Percentiles rank a stretch among this genome's conserved stretches.
Evolutionary conservation across 2,888 invertebrate genomes (phyloP).

Genomic region (Incurvaria masculella): DNA sequence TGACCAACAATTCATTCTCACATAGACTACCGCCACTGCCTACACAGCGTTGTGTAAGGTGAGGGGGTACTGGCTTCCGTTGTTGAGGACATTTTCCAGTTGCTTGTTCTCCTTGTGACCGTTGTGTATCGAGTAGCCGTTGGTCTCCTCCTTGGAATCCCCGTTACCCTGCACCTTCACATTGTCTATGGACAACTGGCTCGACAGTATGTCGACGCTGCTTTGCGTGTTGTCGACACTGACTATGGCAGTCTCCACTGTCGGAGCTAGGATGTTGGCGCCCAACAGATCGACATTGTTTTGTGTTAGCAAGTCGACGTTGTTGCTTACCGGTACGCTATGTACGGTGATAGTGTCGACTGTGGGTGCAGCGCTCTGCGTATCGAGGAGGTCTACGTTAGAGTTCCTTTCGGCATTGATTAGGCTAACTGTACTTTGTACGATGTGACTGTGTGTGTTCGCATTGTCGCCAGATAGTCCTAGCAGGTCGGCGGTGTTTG

Average conservation of each 20-base stretch:
- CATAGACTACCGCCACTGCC: too few species aligned
- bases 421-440: neutral
- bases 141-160: neutral
- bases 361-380: neutral
- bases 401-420: neutral
- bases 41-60: constrained; percentile 4
- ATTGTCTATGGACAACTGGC: neutral
- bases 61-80: neutral
- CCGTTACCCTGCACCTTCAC: neutral
- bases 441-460: neutral
- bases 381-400: neutral
- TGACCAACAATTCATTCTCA: too few species aligned
- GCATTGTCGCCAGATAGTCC: neutral
- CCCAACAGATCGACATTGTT: neutral
- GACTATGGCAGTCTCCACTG: neutral
- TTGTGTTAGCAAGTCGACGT: neutral
- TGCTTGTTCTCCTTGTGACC: constrained; percentile 1
- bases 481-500: neutral
- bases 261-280: neutral
- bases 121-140: neutral
- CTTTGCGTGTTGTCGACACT: neutral
- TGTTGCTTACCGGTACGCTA: neutral
- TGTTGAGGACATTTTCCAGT: neutral
- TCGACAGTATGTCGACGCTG: neutral
- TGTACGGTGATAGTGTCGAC: neutral